Evolutionary conservation across 53 echinoderm and acorn worm species (phyloP).

Genomic region (Antedon mediterranea): DNA sequence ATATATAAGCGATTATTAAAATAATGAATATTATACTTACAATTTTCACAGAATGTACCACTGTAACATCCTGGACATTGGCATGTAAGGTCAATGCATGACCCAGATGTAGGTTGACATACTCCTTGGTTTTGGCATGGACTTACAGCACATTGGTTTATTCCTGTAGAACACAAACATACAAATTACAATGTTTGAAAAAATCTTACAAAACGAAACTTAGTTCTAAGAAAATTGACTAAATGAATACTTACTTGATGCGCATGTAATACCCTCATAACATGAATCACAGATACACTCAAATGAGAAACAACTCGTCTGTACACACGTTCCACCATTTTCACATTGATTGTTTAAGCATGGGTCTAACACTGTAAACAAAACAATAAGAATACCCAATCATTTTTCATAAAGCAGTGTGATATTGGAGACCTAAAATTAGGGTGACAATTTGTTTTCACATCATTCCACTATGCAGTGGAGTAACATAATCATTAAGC

Average conservation of each 20-base stretch:
- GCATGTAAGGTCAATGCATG: conserved; percentile 28
- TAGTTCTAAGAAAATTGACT: not conserved
- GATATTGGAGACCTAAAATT: too few species aligned
- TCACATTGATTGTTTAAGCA: conserved; percentile 46
- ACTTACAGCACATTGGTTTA: conserved; percentile 33
- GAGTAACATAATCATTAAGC: too few species aligned
- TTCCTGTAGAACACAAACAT: conserved; percentile 7
- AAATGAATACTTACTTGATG: conserved; percentile 40
- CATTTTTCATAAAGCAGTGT: too few species aligned
- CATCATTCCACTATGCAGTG: too few species aligned
- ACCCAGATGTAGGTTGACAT: conserved; percentile 9
- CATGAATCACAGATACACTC: conserved; percentile 30
- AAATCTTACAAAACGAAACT: not conserved
- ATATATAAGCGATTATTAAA: too few species aligned
- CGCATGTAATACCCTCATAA: conserved; percentile 35
- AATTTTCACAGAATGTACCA: conserved; percentile 37
- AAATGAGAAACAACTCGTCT: conserved; percentile 7
- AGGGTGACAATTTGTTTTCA: too few species aligned
- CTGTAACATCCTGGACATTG: conserved; percentile 39
- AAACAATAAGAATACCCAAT: not conserved
- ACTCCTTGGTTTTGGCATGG: conserved; percentile 35
- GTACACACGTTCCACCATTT: conserved; percentile 43
- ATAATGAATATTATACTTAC: too few species aligned
- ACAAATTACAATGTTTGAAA: not conserved
- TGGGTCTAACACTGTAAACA: conserved; percentile 14